Evolutionary conservation across 2,113 vertebrate species (phyloP).

Genomic region (Hemiprocne comata): DNA sequence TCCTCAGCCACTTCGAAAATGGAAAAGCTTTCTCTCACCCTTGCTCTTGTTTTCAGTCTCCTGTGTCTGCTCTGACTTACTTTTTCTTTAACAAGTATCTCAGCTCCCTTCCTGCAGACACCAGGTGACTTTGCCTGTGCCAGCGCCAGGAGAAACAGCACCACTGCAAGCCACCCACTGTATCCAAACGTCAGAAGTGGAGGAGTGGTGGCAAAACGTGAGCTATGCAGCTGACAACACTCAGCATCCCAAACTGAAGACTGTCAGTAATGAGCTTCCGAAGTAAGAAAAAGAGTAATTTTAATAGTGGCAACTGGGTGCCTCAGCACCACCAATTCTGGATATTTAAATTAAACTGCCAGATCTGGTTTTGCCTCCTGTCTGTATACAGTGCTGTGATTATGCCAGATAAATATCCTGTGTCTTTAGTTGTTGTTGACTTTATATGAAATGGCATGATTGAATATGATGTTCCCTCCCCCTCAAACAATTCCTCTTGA

Average conservation of each 20-base stretch:
- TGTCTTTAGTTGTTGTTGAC: conserved; percentile 12
- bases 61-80: background rate
- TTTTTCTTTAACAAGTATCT: background rate
- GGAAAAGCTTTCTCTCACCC: background rate
- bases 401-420: background rate
- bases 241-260: background rate
- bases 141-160: background rate
- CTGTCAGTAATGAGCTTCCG: background rate
- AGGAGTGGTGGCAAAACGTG: accelerated
- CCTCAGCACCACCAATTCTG: background rate
- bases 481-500: conserved; percentile 6
- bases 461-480: background rate
- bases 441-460: background rate
- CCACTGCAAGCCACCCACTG: accelerated
- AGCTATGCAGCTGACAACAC: background rate
- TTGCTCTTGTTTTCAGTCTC: background rate
- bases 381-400: background rate
- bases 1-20: background rate
- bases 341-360: conserved; percentile 44
- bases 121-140: background rate
- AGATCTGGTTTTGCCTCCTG: background rate
- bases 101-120: background rate
- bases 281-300: background rate
- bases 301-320: background rate
- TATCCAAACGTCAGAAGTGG: accelerated